Evolutionary conservation across 1,140 invertebrate species (phyloP).

Genomic region (Propsilocerus akamusi): DNA sequence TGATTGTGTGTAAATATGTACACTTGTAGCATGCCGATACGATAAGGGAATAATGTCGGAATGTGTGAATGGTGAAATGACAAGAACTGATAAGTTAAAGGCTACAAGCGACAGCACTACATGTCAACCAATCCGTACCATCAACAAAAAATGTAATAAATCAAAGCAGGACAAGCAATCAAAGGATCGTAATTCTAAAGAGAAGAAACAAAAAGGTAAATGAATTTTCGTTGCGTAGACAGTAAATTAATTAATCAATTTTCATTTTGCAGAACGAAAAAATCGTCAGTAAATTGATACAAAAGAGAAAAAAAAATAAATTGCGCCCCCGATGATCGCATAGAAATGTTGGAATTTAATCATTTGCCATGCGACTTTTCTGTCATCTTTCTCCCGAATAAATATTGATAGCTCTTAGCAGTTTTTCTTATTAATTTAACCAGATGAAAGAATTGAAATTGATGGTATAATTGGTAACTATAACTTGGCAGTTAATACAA

Average conservation of each 20-base stretch:
- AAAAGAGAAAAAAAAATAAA: too few species aligned
- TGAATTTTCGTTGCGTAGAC: too few species aligned
- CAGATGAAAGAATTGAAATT: too few species aligned
- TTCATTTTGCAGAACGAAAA: background rate
- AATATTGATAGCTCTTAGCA: too few species aligned
- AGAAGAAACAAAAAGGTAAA: constrained; percentile 24
- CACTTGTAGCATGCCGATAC: constrained; percentile 47
- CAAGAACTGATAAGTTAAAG: constrained; percentile 48
- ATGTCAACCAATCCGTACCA: constrained; percentile 46
- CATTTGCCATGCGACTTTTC: too few species aligned
- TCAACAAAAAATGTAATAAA: constrained; percentile 53
- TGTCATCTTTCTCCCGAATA: too few species aligned
- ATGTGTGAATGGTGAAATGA: constrained; percentile 44
- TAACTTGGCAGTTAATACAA: too few species aligned
- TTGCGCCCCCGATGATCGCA: too few species aligned
- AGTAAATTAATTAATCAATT: too few species aligned
- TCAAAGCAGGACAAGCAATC: constrained; percentile 24
- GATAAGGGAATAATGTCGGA: constrained; percentile 67
- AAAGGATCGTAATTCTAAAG: constrained; percentile 16
- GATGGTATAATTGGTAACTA: too few species aligned
- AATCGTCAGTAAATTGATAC: constrained; percentile 1
- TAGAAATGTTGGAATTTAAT: too few species aligned
- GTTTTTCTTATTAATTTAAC: too few species aligned
- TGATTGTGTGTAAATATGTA: background rate
- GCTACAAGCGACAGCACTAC: constrained; percentile 41